A percentile compares a stretch with the other conserved stretches of the same genome.
Conservation (phyloP, 2,888 invertebrate species). For the Noctua janthina region DNA sequence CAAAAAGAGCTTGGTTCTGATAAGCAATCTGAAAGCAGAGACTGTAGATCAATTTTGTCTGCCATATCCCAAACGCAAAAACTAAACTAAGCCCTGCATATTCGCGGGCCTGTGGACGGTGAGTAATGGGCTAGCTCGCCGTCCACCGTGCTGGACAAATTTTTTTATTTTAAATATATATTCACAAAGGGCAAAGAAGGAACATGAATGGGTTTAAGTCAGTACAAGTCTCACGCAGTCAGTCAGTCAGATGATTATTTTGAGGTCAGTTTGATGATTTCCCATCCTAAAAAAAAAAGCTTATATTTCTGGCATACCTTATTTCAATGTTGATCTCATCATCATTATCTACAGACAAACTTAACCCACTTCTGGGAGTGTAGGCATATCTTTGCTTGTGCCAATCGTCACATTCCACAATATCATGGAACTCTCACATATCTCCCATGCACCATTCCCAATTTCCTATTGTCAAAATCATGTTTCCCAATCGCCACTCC, state of each 20-base stretch:
- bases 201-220: too few relatives aligned
- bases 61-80: neutral
- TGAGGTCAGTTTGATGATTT: too few relatives aligned
- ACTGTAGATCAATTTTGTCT: neutral
- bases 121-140: too few relatives aligned
- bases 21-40: accelerated
- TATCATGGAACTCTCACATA: neutral
- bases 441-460: neutral
- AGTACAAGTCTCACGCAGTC: too few relatives aligned
- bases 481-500: conserved; percentile 21
- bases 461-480: neutral
- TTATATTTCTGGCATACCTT: neutral
- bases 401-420: neutral
- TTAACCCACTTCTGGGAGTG: neutral
- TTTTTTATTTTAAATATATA: too few relatives aligned
- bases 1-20: neutral
- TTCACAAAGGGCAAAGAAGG: too few relatives aligned
- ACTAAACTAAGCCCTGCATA: neutral
- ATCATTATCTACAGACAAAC: neutral
- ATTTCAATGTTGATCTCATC: too few relatives aligned
- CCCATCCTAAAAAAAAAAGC: too few relatives aligned
- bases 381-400: neutral
- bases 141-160: too few relatives aligned
- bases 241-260: too few relatives aligned
- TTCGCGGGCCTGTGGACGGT: neutral